Conservation (phyloP, 2,888 invertebrate genomes). For the Idaea straminata region DNA sequence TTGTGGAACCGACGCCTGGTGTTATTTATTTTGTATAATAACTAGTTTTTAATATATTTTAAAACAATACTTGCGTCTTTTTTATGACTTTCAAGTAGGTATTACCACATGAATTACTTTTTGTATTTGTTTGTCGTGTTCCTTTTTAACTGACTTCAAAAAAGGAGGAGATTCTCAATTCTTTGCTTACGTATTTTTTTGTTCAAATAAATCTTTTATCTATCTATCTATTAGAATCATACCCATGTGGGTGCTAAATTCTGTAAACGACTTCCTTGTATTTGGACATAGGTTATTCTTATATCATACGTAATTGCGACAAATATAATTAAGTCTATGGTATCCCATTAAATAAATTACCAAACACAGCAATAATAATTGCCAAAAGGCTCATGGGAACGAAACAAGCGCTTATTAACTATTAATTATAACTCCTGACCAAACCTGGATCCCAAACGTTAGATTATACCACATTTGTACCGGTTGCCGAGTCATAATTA, state of each 20-base stretch:
- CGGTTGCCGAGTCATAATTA: conserved; percentile 49
- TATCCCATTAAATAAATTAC: background rate
- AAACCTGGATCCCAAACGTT: conserved; percentile 26
- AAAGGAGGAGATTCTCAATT: too few species aligned
- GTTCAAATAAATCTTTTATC: too few species aligned
- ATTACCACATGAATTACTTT: too few species aligned
- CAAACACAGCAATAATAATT: background rate
- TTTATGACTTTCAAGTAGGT: background rate
- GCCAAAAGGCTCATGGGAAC: conserved; percentile 6
- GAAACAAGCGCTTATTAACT: conserved; percentile 31
- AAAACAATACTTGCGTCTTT: background rate
- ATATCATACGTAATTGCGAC: too few species aligned
- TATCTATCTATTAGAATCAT: too few species aligned
- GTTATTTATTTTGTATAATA: conserved; percentile 5
- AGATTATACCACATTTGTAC: conserved; percentile 38
- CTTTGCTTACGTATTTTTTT: too few species aligned
- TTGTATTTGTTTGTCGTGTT: background rate
- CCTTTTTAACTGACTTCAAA: too few species aligned
- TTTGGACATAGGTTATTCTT: too few species aligned
- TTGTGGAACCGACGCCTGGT: background rate
- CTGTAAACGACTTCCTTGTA: too few species aligned
- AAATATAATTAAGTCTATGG: background rate
- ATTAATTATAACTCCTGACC: conserved; percentile 36
- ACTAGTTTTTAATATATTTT: conserved; percentile 6
- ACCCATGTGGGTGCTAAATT: too few species aligned